A percentile compares a stretch with the other conserved stretches of the same genome.
Evolutionary conservation across 2,797 vertebrate genomes (phyloP).

Genomic region (Sebastes vulpes): DNA sequence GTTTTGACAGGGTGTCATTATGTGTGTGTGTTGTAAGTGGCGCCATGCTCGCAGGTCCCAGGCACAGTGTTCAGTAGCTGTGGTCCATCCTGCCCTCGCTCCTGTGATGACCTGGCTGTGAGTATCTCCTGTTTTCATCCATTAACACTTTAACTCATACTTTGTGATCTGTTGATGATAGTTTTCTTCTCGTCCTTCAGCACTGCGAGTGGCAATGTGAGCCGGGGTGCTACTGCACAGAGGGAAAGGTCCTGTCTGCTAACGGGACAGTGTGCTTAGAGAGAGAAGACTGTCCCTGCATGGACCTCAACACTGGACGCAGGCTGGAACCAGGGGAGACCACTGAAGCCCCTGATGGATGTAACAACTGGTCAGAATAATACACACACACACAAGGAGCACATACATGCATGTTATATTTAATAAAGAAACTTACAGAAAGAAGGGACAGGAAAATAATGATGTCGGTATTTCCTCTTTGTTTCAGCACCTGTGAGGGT

Average conservation of each 20-base stretch:
- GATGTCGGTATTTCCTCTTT: not conserved
- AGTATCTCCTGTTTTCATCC: slow-evolving; percentile 49
- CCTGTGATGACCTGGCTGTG: slow-evolving; percentile 91
- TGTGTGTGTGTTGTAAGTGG: slow-evolving; percentile 73
- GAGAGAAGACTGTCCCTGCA: slow-evolving; percentile 83
- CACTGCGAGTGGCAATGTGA: slow-evolving; percentile 90
- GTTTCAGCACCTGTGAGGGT: slow-evolving; percentile 87
- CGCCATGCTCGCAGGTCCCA: slow-evolving; percentile 82
- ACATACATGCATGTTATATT: not conserved
- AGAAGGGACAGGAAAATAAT: not conserved
- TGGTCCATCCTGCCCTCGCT: slow-evolving; percentile 90
- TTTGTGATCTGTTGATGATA: not conserved
- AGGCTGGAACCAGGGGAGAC: slow-evolving; percentile 76
- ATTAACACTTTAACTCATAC: not conserved
- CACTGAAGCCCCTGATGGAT: slow-evolving; percentile 78
- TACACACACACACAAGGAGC: not conserved
- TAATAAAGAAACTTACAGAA: not conserved
- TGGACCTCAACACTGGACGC: slow-evolving; percentile 84
- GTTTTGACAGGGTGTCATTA: not conserved
- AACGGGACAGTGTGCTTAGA: slow-evolving; percentile 84
- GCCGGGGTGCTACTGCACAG: slow-evolving; percentile 91
- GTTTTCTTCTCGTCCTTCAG: slow-evolving; percentile 55
- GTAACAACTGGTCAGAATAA: slow-evolving; percentile 91
- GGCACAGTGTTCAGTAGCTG: slow-evolving; percentile 89
- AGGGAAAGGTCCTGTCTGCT: slow-evolving; percentile 84